Conservation (phyloP, 2,888 invertebrate species). For the Iselma pallidipennis region DNA sequence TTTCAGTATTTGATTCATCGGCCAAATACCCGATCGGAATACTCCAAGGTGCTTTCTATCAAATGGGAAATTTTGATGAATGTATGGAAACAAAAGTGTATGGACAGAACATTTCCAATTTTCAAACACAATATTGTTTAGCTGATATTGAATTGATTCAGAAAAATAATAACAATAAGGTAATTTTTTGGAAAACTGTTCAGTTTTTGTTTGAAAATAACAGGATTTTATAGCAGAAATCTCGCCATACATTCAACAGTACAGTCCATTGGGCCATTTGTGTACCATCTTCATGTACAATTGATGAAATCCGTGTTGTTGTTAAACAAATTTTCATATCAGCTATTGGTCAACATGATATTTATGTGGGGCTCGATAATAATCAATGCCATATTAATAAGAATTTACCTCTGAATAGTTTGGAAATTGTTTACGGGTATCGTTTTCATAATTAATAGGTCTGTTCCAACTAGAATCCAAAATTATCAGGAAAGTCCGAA, state of each 20-base stretch:
- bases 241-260: slow-evolving; percentile 38
- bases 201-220: too few species aligned
- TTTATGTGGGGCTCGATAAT: slow-evolving; percentile 35
- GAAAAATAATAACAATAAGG: slow-evolving; percentile 11
- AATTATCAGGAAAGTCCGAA: too few species aligned
- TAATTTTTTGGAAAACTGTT: background rate
- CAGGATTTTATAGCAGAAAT: slow-evolving; percentile 28
- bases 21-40: slow-evolving; percentile 71
- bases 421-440: slow-evolving; percentile 56
- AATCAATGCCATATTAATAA: slow-evolving; percentile 41
- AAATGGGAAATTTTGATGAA: slow-evolving; percentile 76
- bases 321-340: slow-evolving; percentile 49
- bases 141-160: slow-evolving; percentile 55
- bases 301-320: slow-evolving; percentile 60
- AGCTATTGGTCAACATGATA: slow-evolving; percentile 34
- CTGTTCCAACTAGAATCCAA: too few species aligned
- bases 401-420: slow-evolving; percentile 45
- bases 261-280: slow-evolving; percentile 67
- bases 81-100: slow-evolving; percentile 57
- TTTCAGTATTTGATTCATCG: slow-evolving; percentile 74
- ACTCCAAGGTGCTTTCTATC: slow-evolving; percentile 68
- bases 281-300: slow-evolving; percentile 63
- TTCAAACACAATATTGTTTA: slow-evolving; percentile 68
- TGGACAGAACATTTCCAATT: background rate
- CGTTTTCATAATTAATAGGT: too few species aligned